Conservation (phyloP, 2,113 vertebrate species). For the Haliaeetus leucogaster region DNA sequence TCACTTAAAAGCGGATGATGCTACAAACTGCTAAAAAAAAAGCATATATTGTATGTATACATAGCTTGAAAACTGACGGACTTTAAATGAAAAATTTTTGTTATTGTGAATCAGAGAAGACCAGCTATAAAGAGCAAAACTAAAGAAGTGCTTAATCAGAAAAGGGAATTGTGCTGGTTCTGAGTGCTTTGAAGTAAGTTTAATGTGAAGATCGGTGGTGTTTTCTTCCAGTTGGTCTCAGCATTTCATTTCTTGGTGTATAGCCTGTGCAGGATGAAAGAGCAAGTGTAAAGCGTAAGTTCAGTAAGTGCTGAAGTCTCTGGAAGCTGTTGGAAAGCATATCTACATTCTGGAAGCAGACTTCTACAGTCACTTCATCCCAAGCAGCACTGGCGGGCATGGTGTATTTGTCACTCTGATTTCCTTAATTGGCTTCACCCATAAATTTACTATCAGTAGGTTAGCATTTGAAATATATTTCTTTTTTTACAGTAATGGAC, state of each 20-base stretch:
- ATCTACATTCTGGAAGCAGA: rapidly evolving
- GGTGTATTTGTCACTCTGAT: background rate
- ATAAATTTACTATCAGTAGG: background rate
- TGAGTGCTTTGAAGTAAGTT: background rate
- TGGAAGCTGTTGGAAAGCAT: background rate
- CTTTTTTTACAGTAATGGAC: background rate
- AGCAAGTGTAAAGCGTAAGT: background rate
- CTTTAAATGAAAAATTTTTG: background rate
- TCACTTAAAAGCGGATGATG: background rate
- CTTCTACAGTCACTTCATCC: background rate
- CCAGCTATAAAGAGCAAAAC: background rate
- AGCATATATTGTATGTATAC: background rate
- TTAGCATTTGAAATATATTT: background rate
- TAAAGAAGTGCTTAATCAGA: background rate
- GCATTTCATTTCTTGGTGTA: background rate
- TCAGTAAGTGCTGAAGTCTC: background rate
- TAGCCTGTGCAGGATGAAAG: background rate
- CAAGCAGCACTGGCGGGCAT: background rate
- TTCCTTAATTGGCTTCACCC: background rate
- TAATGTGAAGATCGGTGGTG: background rate
- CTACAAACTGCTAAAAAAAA: background rate
- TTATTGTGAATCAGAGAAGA: background rate
- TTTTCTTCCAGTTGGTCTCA: background rate
- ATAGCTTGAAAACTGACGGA: background rate
- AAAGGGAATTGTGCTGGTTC: background rate